A percentile compares a stretch with the other conserved stretches of the same genome.
These are phyloP conservation scores for Polyommatus icarus DNA, from an alignment of 2,888 invertebrate genomes.

Conservation along the genomic window DNA sequence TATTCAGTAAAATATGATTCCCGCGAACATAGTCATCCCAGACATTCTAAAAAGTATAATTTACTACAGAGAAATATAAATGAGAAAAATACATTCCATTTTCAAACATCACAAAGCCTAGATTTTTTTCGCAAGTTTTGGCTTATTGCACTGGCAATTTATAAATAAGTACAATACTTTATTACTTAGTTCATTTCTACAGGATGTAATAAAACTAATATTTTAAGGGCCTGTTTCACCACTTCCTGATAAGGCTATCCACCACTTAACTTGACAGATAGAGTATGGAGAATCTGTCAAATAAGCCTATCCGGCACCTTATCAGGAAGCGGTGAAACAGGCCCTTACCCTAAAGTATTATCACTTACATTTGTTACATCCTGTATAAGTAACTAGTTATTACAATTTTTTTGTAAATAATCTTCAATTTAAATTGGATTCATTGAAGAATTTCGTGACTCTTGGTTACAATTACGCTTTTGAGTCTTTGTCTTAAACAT, in stretches of 20 bases:
- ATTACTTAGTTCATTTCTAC: background rate
- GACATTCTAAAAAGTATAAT: background rate
- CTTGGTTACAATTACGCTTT: background rate
- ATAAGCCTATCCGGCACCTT: too few relatives aligned
- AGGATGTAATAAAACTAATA: background rate
- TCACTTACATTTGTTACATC: too few relatives aligned
- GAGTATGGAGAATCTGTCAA: too few relatives aligned
- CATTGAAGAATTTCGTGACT: background rate
- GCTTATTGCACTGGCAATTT: constrained; percentile 4
- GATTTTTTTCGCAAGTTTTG: background rate
- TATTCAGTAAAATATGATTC: constrained; percentile 51
- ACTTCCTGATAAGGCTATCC: too few relatives aligned
- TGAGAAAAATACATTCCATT: constrained; percentile 7
- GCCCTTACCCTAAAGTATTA: too few relatives aligned
- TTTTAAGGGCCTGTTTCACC: too few relatives aligned
- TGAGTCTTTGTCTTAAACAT: background rate
- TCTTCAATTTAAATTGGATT: background rate
- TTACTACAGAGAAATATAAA: constrained; percentile 11
- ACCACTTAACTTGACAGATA: too few relatives aligned
- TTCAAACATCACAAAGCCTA: background rate
- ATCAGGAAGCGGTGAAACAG: too few relatives aligned
- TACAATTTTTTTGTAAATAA: background rate
- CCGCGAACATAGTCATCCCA: constrained; percentile 20
- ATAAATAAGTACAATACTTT: background rate
- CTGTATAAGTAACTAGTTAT: background rate